phyloP scores from a whole-genome alignment of 2,888 invertebrate genomes.

The Amphipyra tragopoginis region DNA sequence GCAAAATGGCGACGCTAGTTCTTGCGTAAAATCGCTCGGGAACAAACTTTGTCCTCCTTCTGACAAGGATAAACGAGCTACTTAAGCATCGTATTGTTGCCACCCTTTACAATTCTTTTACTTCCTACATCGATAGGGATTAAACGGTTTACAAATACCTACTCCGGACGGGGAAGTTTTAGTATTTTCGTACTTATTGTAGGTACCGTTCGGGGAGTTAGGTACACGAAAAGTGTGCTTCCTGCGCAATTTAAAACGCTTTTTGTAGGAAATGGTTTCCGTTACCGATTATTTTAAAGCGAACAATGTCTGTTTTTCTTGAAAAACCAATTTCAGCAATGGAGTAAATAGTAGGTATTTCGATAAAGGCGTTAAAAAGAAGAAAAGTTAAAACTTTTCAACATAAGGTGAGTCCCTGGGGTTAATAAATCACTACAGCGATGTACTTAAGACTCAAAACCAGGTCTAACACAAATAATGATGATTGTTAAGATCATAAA shows the following conservation, averaged over 20 bases:
- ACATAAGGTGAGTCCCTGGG: no score
- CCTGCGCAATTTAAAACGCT: background rate
- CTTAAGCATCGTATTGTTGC: conserved; percentile 36
- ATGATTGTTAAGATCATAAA: no score
- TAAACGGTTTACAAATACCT: conserved; percentile 3
- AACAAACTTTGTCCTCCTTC: conserved; percentile 53
- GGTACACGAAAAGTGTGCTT: background rate
- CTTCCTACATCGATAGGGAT: conserved; percentile 10
- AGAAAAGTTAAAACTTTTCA: no score
- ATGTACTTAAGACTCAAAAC: no score
- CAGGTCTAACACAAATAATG: no score
- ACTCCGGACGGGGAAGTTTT: background rate
- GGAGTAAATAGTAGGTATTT: no score
- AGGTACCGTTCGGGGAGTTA: background rate
- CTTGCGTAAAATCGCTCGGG: conserved; percentile 59
- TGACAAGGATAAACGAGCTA: conserved; percentile 63
- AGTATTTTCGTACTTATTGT: background rate
- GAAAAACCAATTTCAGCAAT: no score
- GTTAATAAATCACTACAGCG: no score
- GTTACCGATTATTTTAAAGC: no score
- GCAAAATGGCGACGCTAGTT: conserved; percentile 50
- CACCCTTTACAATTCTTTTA: conserved; percentile 20
- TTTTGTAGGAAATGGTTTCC: background rate
- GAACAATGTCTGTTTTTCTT: no score
- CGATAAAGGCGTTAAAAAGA: no score